Conservation (phyloP, 2,888 invertebrate species). For the Abrostola triplasia region DNA sequence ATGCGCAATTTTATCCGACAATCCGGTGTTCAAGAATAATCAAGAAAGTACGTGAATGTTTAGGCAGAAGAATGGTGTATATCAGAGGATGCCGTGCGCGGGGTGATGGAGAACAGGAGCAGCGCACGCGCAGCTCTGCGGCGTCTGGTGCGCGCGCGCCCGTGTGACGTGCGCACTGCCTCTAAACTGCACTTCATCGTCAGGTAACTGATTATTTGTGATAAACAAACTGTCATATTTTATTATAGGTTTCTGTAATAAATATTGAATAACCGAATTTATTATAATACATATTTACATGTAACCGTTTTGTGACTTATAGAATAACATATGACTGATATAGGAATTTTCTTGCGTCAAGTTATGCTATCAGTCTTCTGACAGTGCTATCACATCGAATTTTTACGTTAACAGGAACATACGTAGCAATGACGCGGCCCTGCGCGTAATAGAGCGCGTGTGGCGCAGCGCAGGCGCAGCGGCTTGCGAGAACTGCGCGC, state of each 20-base stretch:
- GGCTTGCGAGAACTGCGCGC: conserved; percentile 41
- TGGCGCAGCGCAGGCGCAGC: conserved; percentile 58
- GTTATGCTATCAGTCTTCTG: too few relatives aligned
- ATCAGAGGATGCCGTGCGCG: conserved; percentile 71
- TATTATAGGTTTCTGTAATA: too few relatives aligned
- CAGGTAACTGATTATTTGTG: conserved; percentile 60
- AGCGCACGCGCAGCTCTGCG: conserved; percentile 61
- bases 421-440: conserved; percentile 52
- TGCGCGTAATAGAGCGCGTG: conserved; percentile 63
- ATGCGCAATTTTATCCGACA: too few relatives aligned
- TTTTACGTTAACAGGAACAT: conserved; percentile 52
- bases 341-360: too few relatives aligned
- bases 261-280: too few relatives aligned
- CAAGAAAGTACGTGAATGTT: not conserved
- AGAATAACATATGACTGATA: too few relatives aligned
- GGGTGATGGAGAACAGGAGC: conserved; percentile 73
- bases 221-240: too few relatives aligned
- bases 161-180: conserved; percentile 67
- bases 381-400: too few relatives aligned
- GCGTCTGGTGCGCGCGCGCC: conserved; percentile 67
- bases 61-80: conserved; percentile 77
- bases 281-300: too few relatives aligned
- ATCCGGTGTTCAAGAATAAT: too few relatives aligned
- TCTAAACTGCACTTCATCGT: conserved; percentile 69
- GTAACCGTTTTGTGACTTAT: too few relatives aligned